phyloP scores from a whole-genome alignment of 2,888 invertebrate species.

The Nesidiocoris tenuis region DNA sequence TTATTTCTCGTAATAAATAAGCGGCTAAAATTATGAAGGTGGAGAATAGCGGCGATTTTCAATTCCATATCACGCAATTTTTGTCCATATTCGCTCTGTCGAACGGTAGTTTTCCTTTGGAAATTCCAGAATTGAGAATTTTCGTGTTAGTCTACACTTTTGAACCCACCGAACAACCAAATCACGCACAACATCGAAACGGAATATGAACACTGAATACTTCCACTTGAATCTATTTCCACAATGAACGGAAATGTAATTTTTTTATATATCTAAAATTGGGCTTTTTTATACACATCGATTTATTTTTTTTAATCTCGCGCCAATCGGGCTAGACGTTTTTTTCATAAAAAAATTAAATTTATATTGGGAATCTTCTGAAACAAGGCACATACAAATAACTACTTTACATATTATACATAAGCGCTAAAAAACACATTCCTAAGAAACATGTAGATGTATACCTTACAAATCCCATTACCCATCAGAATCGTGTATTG shows the following conservation, averaged over 20 bases:
- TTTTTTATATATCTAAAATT: slow-evolving; percentile 30
- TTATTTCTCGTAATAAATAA: no score
- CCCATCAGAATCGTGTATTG: neutral
- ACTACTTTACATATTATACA: slow-evolving; percentile 50
- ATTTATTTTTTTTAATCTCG: slow-evolving; percentile 5
- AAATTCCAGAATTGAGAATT: no score
- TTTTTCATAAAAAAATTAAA: slow-evolving; percentile 35
- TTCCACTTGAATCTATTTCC: neutral
- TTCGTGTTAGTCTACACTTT: neutral
- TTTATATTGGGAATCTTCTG: slow-evolving; percentile 51
- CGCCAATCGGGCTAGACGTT: neutral
- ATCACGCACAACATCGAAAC: neutral
- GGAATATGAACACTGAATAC: neutral
- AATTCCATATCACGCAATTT: no score
- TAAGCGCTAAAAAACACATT: slow-evolving; percentile 49
- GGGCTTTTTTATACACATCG: slow-evolving; percentile 43
- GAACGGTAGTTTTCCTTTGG: no score
- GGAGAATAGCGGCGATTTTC: no score
- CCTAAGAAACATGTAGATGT: slow-evolving; percentile 17
- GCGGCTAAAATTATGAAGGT: no score
- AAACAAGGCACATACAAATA: slow-evolving; percentile 50
- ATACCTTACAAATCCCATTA: neutral
- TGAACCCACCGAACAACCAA: neutral
- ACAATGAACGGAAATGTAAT: neutral
- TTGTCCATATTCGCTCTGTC: no score